Evolutionary conservation across 2,888 invertebrate genomes (phyloP), one percentile per base, ranked within the genome.

Genomic region (Drosophila pseudotakahashii): DNA sequence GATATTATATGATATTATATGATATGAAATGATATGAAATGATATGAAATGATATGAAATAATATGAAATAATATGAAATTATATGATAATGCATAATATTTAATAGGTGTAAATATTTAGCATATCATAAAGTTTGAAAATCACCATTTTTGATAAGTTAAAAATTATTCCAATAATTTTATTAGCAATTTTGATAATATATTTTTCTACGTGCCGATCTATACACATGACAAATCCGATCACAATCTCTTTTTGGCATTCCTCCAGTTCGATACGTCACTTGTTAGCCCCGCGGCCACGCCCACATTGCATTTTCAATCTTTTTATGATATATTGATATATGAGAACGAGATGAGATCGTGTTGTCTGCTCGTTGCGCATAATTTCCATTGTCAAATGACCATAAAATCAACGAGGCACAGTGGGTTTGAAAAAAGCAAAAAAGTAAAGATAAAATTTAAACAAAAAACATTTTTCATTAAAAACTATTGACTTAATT

Each of bases 351-450:
- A 60, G 71, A 78, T 64, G 16, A 60, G 71, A 78, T 64, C 54
- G 59, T 13, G 48, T 57, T 76, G 63, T 66, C 66, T 13, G 68
- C 58, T 59, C 72, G 66, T 72, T 75, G 68, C 60, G 74, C 81
- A 71, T 78, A 67, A 69, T 81, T 81, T 79, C 44, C 74, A 79
- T 71, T 84, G 79, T 79, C 78, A 81, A 79, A 81, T 79, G 76
- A 57, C 54, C 72, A 71, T 67, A 66, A 75, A 69, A 79, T 73
- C 77, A 70, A 26, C 30, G 52, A 62, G 34, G 23, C 34, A 66
- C 69, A 36, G 45, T 64, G 64, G 45, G 1, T 2, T 1, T 2
- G 2, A 23, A 39, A 7, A 0, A 3, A 3, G 11, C 9, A 3
- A n/a, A n/a, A 7, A 4, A 6, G 26, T 11, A 0, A 7, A 14